Evolutionary conservation across 2,113 vertebrate species (phyloP).

Genomic region (Seriola quinqueradiata): DNA sequence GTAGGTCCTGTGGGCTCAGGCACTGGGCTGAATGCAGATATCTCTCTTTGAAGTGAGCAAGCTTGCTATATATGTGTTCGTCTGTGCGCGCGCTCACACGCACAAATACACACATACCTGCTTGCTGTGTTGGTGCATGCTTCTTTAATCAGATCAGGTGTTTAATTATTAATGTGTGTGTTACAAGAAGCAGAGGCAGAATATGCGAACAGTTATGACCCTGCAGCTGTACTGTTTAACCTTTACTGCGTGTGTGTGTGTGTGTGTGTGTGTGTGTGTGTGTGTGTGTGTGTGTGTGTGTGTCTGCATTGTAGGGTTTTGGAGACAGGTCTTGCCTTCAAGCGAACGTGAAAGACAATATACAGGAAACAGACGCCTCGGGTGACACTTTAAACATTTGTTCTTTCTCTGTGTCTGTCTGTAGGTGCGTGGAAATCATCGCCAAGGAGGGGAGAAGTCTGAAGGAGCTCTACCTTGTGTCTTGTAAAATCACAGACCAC

Average conservation of each 20-base stretch:
- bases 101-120: conserved; percentile 19
- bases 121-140: conserved; percentile 38
- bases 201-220: conserved; percentile 64
- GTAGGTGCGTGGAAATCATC: conserved; percentile 98
- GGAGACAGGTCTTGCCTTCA: not conserved
- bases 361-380: not conserved
- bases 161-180: conserved; percentile 78
- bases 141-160: conserved; percentile 74
- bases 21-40: conserved; percentile 72
- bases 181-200: conserved; percentile 62
- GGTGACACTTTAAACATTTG: conserved; percentile 49
- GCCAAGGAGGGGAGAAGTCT: conserved; percentile 96
- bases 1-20: conserved; percentile 61
- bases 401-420: conserved; percentile 76
- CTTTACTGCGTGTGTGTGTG: conserved; percentile 30
- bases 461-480: conserved; percentile 98
- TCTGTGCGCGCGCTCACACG: not conserved
- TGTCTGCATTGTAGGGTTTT: conserved; percentile 13
- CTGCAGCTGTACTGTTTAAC: conserved; percentile 70
- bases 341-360: conserved; percentile 28
- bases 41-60: conserved; percentile 76
- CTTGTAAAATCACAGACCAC: conserved; percentile 98
- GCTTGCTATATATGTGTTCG: not conserved
- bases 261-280: not conserved
- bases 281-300: not conserved